Percentiles rank a stretch among this genome's conserved stretches.
Evolutionary conservation across 2,797 vertebrate species (phyloP).

Genomic region (Pseudochromis fuscus): DNA sequence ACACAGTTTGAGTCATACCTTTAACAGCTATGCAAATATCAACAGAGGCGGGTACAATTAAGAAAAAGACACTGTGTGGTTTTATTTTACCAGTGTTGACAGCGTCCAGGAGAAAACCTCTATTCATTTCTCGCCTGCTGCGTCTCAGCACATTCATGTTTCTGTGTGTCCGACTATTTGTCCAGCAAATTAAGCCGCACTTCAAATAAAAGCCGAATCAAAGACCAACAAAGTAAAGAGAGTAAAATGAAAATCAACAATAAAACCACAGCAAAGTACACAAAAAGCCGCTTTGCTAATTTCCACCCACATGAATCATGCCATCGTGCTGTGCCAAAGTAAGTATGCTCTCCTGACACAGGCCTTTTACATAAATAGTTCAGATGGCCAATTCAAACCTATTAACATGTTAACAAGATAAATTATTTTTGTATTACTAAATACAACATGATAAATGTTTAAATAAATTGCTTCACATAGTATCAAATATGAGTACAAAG

Average conservation of each 20-base stretch:
- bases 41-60: not conserved
- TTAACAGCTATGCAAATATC: not conserved
- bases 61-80: not conserved
- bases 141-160: constrained; percentile 17
- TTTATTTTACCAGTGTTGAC: not conserved
- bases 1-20: not conserved
- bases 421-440: constrained; percentile 37
- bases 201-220: constrained; percentile 7
- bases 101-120: not conserved
- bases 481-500: constrained; percentile 27
- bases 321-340: constrained; percentile 62
- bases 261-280: not conserved
- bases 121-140: not conserved
- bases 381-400: constrained; percentile 58
- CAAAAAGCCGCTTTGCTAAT: constrained; percentile 3
- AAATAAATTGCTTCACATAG: constrained; percentile 28
- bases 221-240: not conserved
- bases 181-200: not conserved
- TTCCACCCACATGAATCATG: constrained; percentile 24
- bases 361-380: constrained; percentile 40
- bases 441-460: constrained; percentile 34
- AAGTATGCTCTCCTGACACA: constrained; percentile 46
- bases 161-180: constrained; percentile 19
- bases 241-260: constrained; percentile 11
- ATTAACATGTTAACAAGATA: constrained; percentile 44